Base-by-base conservation (phyloP, 2,888 invertebrate species). In the Lasioglossum villosulum region DNA sequence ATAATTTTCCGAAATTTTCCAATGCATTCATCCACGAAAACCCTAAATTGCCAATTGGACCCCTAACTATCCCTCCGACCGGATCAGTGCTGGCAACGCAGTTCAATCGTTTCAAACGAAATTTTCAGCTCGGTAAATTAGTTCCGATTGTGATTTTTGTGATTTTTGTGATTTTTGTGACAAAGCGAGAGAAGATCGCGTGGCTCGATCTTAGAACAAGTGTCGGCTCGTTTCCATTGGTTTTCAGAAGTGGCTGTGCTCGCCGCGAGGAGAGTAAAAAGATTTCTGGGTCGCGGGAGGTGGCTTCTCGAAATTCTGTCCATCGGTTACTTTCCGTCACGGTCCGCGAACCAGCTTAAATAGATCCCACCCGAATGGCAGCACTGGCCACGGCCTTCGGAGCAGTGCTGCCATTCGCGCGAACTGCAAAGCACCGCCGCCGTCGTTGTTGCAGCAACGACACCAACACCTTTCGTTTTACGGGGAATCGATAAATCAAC, bases 401-500 rank as follows among this genome's bases (percentile, higher is more conserved):
- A 19, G 1, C 59, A 16, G 34, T 30, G 63, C 30, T 34, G 63
- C 66, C 66, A 30, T 59, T 59, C 59, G 27, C 73, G 30, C 27
- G 37, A 68, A 39, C 77, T 23, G 34, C 59, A 34, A 59, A 71
- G 72, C 66, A 42, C 30, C n/a, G 42, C n/a, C 48, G 77, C 42
- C 42, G 42, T 23, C 19, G 63, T 74, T 74, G 42, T n/a, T 19
- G 63, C 76, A 71, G 76, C 75, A 42, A 70, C 81, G 82, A 34
- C 42, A 72, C 83, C 30, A 74, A 82, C 87, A 87, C 82, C 84
- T 80, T 78, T 45, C 68, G 88, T 82, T 88, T 87, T 79, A 83
- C 87, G 52, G 70, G 78, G 87, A 88, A 88, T 87, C 88, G 88
- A 85, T 87, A 88, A 88, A 82, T 88, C 88, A 84, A 84, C 70